Base-by-base conservation (phyloP, 2,113 vertebrate species). In the Sander lucioperca region DNA sequence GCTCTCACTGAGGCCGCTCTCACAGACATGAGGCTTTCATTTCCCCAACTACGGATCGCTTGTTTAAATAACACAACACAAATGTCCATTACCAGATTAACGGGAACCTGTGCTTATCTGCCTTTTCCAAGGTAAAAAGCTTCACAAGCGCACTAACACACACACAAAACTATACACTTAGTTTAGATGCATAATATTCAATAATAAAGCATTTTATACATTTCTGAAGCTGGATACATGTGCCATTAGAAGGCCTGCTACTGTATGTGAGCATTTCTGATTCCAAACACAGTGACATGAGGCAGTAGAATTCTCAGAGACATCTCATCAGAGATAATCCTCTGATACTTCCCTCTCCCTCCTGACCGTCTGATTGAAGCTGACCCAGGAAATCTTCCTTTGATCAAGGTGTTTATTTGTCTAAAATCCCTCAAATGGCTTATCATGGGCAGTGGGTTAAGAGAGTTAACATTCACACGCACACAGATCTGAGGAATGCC, bases 361-460 rank as follows among this genome's bases (percentile, higher is more conserved):
- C 36, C 16, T 51, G 43, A 23, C 27, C 1, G 0, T 65, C 9
- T 23, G 27, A 79, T 36, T 87, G 47, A 85, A 74, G 59, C 68
- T 15, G 6, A 57, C 43, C 62, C 72, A 74, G 75, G 71, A 83
- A 58, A 75, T 61, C 39, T 27, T 61, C 18, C 74, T 84, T 75
- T 82, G 62, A 85, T 78, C 27, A 39, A 78, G 30, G 27, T 71
- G 70, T 85, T 85, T 85, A 47, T 86, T 74, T 76, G 50, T 82
- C 67, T 63, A 25, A n/a, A 71, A 5, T 76, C 67, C 23, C 53
- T 79, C 56, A 73, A 59, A 33, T 53, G 66, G 48, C 78, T 71
- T 77, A 59, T 64, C 59, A 18, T 54, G 10, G 47, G 21, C 36
- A 74, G 15, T 27, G 30, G 43, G 27, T 62, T 74, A 21, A 74